phyloP scores from a whole-genome alignment of 30 jellyfish, hydroid and myxozoan genomes.

The Phacellophora camtschatica region DNA sequence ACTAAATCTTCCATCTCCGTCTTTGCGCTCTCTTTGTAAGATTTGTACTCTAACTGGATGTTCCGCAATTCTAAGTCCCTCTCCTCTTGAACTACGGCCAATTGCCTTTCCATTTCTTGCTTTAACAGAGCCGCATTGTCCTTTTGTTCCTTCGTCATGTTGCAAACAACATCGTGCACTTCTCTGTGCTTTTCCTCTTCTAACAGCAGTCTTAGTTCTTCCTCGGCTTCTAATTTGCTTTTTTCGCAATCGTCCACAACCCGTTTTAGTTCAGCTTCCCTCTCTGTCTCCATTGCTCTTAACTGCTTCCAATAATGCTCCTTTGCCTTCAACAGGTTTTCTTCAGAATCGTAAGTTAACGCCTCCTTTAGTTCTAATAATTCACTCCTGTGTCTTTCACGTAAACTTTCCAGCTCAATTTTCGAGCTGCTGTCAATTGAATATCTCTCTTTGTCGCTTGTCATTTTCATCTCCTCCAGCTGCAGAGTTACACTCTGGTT shows the following conservation, averaged over 20 bases:
- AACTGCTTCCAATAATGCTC: constrained; percentile 47
- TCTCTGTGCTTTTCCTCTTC: constrained; percentile 71
- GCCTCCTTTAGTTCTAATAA: constrained; percentile 8
- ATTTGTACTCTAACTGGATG: constrained; percentile 42
- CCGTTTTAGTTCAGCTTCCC: constrained; percentile 31
- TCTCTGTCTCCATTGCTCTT: constrained; percentile 28
- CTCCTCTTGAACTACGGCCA: constrained; percentile 45
- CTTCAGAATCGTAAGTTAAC: not conserved
- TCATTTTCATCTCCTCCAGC: constrained; percentile 10
- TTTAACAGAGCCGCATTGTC: constrained; percentile 28
- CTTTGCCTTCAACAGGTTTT: constrained; percentile 34
- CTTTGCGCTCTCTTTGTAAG: constrained; percentile 6
- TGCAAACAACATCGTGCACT: constrained; percentile 53
- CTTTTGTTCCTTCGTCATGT: constrained; percentile 56
- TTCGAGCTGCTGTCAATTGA: not conserved
- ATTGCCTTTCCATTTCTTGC: constrained; percentile 49
- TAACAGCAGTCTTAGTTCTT: constrained; percentile 18
- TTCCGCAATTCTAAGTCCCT: constrained; percentile 52
- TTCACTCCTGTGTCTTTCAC: constrained; percentile 32
- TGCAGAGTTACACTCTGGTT: constrained; percentile 39
- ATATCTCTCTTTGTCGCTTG: constrained; percentile 10
- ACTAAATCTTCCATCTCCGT: constrained; percentile 51
- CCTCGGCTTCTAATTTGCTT: constrained; percentile 22
- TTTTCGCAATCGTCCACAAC: constrained; percentile 33
- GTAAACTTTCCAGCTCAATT: constrained; percentile 23